These are phyloP conservation scores for Erethizon dorsatum DNA, from an alignment of 2,797 vertebrate species.

Conservation along the genomic window DNA sequence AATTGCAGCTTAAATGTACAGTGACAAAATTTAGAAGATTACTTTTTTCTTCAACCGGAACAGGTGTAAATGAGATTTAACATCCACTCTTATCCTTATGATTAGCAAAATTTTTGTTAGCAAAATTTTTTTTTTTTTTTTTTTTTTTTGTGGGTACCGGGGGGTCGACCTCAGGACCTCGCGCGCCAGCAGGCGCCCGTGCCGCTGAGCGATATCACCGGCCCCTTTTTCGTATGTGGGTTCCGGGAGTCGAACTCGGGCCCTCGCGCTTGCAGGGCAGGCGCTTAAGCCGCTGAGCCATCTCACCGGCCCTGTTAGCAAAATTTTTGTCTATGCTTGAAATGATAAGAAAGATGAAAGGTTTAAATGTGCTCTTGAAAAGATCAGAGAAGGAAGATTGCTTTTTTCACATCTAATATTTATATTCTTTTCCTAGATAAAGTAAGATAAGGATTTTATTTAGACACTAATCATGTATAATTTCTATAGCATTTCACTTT, in stretches of 20 bases:
- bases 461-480: not conserved
- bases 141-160: too few species aligned
- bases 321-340: not conserved
- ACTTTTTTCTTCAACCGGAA: not conserved
- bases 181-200: too few species aligned
- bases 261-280: too few species aligned
- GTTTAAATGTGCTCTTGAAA: slow-evolving; percentile 51
- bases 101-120: not conserved
- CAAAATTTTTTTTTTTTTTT: too few species aligned
- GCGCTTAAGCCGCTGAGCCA: too few species aligned
- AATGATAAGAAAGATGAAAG: slow-evolving; percentile 2
- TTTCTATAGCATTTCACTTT: slow-evolving; percentile 62
- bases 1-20: not conserved
- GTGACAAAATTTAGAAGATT: not conserved
- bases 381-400: not conserved
- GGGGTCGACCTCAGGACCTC: too few species aligned
- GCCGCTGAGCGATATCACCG: too few species aligned
- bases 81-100: not conserved
- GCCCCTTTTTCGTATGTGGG: too few species aligned
- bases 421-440: not conserved
- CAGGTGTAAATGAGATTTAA: slow-evolving; percentile 37
- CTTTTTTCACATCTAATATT: not conserved
- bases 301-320: too few species aligned
- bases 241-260: too few species aligned
- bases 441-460: slow-evolving; percentile 16